These are phyloP conservation scores for Saguinus imperator DNA, from an alignment of 2,113 vertebrate species.

Conservation along the genomic window DNA sequence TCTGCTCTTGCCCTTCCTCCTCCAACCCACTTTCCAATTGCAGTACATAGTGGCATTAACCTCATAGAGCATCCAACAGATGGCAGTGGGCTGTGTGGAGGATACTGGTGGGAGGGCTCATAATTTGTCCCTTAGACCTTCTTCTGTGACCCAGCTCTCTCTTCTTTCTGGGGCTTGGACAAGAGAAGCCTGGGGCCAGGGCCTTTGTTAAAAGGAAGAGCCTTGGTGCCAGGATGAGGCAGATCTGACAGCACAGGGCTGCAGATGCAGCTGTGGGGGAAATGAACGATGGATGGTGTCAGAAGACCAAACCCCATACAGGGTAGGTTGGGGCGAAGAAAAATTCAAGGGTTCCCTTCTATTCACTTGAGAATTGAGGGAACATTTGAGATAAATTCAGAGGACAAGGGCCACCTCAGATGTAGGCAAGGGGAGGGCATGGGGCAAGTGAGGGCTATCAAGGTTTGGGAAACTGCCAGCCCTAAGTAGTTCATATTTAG, in stretches of 20 bases:
- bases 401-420: neutral
- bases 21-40: neutral
- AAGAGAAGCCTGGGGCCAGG: neutral
- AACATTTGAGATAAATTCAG: neutral
- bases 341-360: neutral
- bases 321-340: neutral
- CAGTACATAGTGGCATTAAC: neutral
- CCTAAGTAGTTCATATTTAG: neutral
- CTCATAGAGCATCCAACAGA: neutral
- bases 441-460: neutral
- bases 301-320: neutral
- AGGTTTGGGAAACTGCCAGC: neutral
- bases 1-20: neutral
- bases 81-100: neutral
- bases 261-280: neutral
- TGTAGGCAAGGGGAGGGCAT: neutral
- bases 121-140: neutral
- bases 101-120: neutral
- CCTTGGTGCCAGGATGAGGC: neutral
- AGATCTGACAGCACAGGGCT: neutral
- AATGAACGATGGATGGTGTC: neutral
- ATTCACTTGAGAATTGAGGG: neutral
- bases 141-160: constrained; percentile 41
- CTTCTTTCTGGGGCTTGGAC: neutral
- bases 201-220: constrained; percentile 30